Conservation (phyloP, 2,888 invertebrate species). For the Phyto melanocephala region DNA sequence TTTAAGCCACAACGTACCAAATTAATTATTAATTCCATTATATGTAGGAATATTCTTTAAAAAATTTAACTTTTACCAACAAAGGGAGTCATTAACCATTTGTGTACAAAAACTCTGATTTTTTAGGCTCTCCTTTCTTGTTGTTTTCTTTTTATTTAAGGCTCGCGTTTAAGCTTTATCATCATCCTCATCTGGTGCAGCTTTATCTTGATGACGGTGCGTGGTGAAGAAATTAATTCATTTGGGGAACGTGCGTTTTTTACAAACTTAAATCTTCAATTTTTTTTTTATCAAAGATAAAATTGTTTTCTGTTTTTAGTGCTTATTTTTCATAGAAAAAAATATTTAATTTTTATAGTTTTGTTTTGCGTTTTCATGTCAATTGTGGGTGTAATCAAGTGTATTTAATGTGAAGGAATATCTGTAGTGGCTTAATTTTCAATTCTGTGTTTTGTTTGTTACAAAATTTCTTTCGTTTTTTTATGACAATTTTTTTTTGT, state of each 20-base stretch:
- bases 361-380: conserved; percentile 60
- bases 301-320: conserved; percentile 30
- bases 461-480: conserved; percentile 13
- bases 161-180: conserved; percentile 48
- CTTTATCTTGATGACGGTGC: conserved; percentile 52
- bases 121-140: conserved; percentile 17
- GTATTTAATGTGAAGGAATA: conserved; percentile 67
- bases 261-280: conserved; percentile 20
- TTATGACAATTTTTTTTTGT: not conserved
- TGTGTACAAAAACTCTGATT: conserved; percentile 28
- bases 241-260: conserved; percentile 65
- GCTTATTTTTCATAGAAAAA: conserved; percentile 11
- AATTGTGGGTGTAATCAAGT: conserved; percentile 68
- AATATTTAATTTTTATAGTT: conserved; percentile 37
- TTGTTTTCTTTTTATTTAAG: conserved; percentile 24
- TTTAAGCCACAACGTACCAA: no score
- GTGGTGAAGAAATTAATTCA: conserved; percentile 68
- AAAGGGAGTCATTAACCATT: conserved; percentile 48
- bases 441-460: conserved; percentile 18
- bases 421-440: conserved; percentile 32
- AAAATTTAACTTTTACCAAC: not conserved
- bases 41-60: no score
- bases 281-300: conserved; percentile 28
- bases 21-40: no score
- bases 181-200: conserved; percentile 25